phyloP scores from a whole-genome alignment of 2,888 invertebrate species.

The Diploptera punctata region DNA sequence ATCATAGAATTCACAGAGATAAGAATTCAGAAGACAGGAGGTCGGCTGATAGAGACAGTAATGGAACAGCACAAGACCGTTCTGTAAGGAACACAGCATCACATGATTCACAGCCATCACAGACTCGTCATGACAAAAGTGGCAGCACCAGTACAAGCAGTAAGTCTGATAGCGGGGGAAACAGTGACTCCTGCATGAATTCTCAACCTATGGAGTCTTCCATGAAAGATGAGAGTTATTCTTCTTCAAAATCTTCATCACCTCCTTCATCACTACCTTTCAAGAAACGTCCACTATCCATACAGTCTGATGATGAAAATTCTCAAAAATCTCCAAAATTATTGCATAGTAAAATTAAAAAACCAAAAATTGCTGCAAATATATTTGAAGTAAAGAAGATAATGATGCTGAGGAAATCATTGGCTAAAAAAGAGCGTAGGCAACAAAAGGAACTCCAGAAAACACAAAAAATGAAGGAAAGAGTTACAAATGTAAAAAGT shows the following conservation, averaged over 20 bases:
- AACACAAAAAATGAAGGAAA: too few relatives aligned
- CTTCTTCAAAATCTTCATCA: constrained; percentile 23
- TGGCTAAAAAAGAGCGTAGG: constrained; percentile 63
- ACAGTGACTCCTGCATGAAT: constrained; percentile 9
- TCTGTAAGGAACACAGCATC: constrained; percentile 23
- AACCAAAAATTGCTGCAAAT: constrained; percentile 73
- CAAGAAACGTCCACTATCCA: constrained; percentile 50
- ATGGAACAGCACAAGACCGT: constrained; percentile 54
- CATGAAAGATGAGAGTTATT: constrained; percentile 29
- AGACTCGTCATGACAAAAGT: constrained; percentile 1
- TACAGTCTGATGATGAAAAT: background rate
- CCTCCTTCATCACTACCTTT: constrained; percentile 46
- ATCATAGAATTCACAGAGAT: constrained; percentile 71
- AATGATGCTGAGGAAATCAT: constrained; percentile 69
- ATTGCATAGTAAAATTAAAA: constrained; percentile 60
- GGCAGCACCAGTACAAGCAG: background rate
- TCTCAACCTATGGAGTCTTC: constrained; percentile 8
- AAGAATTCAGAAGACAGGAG: constrained; percentile 69
- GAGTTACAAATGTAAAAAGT: too few relatives aligned
- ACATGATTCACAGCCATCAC: constrained; percentile 22
- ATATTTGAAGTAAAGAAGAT: constrained; percentile 69
- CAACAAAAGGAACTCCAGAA: background rate
- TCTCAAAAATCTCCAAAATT: constrained; percentile 52
- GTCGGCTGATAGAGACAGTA: constrained; percentile 81
- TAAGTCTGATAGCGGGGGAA: constrained; percentile 22